A percentile compares a stretch with the other conserved stretches of the same genome.
These are phyloP conservation scores for Caenorhabditis afra DNA, from an alignment of 2,888 invertebrate genomes.

Conservation along the genomic window DNA sequence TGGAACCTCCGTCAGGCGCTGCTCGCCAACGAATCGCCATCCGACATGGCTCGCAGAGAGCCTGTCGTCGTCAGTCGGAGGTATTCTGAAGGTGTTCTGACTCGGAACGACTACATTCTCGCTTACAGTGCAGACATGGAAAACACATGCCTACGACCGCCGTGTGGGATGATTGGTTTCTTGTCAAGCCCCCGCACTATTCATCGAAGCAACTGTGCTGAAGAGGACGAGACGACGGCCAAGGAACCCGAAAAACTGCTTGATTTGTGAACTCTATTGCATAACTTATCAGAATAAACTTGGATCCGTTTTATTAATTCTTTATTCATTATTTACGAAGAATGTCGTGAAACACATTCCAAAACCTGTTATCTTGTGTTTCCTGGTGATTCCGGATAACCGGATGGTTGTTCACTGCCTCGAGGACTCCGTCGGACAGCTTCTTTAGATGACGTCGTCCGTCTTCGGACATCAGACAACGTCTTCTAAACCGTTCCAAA, in stretches of 20 bases:
- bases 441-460: too few relatives aligned
- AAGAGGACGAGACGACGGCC: constrained; percentile 8
- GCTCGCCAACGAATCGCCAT: constrained; percentile 64
- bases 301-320: constrained; percentile 16
- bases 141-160: constrained; percentile 45
- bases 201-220: constrained; percentile 52
- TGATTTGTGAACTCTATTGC: constrained; percentile 2
- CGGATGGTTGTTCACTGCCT: too few relatives aligned
- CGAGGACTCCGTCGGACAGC: too few relatives aligned
- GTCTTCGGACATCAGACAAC: too few relatives aligned
- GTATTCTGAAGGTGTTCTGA: constrained; percentile 16
- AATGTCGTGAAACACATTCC: neutral
- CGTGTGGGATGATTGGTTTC: constrained; percentile 66
- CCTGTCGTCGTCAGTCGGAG: constrained; percentile 69
- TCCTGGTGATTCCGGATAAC: too few relatives aligned
- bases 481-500: too few relatives aligned
- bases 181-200: constrained; percentile 56
- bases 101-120: constrained; percentile 16
- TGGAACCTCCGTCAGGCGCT: constrained; percentile 74
- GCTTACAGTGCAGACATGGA: constrained; percentile 55
- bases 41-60: constrained; percentile 68
- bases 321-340: neutral
- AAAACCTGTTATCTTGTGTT: too few relatives aligned
- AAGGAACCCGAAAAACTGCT: constrained; percentile 23
- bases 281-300: constrained; percentile 9